phyloP scores from a whole-genome alignment of 2,888 invertebrate species.

The Scaptomyza caliginosa region DNA sequence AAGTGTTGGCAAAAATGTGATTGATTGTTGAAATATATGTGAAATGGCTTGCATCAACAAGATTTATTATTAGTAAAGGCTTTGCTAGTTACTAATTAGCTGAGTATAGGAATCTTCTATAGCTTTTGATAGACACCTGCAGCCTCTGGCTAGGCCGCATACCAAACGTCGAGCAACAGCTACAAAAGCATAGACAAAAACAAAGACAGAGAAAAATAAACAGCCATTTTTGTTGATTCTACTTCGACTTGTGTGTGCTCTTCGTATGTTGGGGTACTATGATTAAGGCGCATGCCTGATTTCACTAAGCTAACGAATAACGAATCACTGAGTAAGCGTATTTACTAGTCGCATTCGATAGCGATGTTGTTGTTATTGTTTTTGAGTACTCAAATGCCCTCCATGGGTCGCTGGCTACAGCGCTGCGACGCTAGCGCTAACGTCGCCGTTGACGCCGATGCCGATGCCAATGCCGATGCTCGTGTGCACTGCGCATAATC shows the following conservation, averaged over 20 bases:
- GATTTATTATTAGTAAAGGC: slow-evolving; percentile 55
- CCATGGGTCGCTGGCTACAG: slow-evolving; percentile 74
- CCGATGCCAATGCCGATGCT: slow-evolving; percentile 33
- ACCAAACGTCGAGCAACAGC: slow-evolving; percentile 27
- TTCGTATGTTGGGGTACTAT: slow-evolving; percentile 1
- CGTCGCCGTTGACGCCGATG: slow-evolving; percentile 19
- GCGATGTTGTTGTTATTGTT: slow-evolving; percentile 46
- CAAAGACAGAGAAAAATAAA: slow-evolving; percentile 36
- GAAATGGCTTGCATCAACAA: slow-evolving; percentile 23
- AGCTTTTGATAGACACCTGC: slow-evolving; percentile 63
- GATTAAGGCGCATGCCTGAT: too few species aligned
- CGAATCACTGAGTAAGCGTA: too few species aligned
- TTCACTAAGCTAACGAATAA: too few species aligned
- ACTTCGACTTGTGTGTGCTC: neutral
- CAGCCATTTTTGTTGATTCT: slow-evolving; percentile 32
- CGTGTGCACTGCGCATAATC: slow-evolving; percentile 75
- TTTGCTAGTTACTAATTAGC: slow-evolving; percentile 65
- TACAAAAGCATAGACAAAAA: neutral
- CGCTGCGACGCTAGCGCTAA: slow-evolving; percentile 31
- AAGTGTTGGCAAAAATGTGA: slow-evolving; percentile 31
- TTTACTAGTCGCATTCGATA: neutral
- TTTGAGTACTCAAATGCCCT: slow-evolving; percentile 69
- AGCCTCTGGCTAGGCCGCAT: slow-evolving; percentile 65
- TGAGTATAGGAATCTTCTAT: slow-evolving; percentile 10
- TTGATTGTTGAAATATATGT: slow-evolving; percentile 23